A percentile compares a stretch with the other conserved stretches of the same genome.
phyloP scores from a whole-genome alignment of 2,888 invertebrate species.

The Tolmerus cingulatus region DNA sequence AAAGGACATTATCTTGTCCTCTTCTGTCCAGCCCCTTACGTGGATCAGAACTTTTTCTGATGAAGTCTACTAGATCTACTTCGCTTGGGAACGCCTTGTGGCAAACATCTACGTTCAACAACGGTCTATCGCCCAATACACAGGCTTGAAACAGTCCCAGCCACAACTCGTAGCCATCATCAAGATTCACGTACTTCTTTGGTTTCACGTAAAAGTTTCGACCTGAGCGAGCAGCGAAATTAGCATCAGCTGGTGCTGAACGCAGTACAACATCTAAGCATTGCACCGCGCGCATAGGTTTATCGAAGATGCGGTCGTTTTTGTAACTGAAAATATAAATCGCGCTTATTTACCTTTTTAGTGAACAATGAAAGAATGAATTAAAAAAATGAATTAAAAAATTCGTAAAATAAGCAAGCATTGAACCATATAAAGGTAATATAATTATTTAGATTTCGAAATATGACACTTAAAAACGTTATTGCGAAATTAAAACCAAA shows the following conservation, averaged over 20 bases:
- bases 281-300: slow-evolving; percentile 65
- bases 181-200: slow-evolving; percentile 66
- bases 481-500: too few species aligned
- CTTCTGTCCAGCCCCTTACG: neutral
- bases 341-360: neutral
- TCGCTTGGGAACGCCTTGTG: slow-evolving; percentile 79
- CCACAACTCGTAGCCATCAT: slow-evolving; percentile 89
- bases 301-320: slow-evolving; percentile 56
- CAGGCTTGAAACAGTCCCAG: slow-evolving; percentile 93
- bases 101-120: slow-evolving; percentile 89
- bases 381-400: too few species aligned
- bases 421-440: too few species aligned
- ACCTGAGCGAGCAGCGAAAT: slow-evolving; percentile 54
- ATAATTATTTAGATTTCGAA: too few species aligned
- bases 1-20: neutral
- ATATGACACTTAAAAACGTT: too few species aligned
- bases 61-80: slow-evolving; percentile 59
- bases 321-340: slow-evolving; percentile 54
- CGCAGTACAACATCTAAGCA: slow-evolving; percentile 74
- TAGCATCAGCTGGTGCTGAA: slow-evolving; percentile 60
- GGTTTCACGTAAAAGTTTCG: slow-evolving; percentile 80
- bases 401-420: too few species aligned
- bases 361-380: too few species aligned
- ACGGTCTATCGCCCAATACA: slow-evolving; percentile 85
- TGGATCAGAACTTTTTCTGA: neutral